Percentiles rank a stretch among this genome's conserved stretches.
phyloP scores from a whole-genome alignment of 1,140 invertebrate genomes.

The Tribolium castaneum region DNA sequence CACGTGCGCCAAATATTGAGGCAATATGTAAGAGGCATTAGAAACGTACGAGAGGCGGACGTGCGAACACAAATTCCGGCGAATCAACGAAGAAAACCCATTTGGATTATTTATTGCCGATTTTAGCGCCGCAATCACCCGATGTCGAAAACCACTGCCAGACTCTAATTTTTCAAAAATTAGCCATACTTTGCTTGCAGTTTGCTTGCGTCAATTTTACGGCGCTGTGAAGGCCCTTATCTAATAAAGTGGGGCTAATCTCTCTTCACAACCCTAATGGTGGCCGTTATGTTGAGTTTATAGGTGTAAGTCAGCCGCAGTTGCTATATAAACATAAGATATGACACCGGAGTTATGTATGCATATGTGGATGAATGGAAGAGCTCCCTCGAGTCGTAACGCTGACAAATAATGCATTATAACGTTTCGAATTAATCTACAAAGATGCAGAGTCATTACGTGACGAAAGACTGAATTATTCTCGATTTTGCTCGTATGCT shows the following conservation, averaged over 20 bases:
- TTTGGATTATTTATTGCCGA: too few relatives aligned
- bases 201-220: slow-evolving; percentile 1
- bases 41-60: slow-evolving; percentile 23
- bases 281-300: slow-evolving; percentile 7
- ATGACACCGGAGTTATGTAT: slow-evolving; percentile 6
- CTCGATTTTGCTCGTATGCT: too few relatives aligned
- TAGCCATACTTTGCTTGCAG: too few relatives aligned
- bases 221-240: not conserved
- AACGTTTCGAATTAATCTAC: not conserved
- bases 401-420: not conserved
- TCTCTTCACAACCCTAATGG: slow-evolving; percentile 12
- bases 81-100: not conserved
- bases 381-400: not conserved
- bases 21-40: slow-evolving; percentile 36
- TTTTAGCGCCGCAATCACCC: too few relatives aligned
- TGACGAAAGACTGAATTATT: too few relatives aligned
- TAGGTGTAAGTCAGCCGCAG: slow-evolving; percentile 13
- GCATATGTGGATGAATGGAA: not conserved
- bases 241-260: slow-evolving; percentile 17
- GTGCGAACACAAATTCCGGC: not conserved
- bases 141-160: too few relatives aligned
- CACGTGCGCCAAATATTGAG: slow-evolving; percentile 40
- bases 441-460: not conserved
- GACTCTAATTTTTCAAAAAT: too few relatives aligned
- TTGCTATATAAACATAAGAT: slow-evolving; percentile 21